Evolutionary conservation across 2,797 vertebrate species (phyloP), one percentile per base, ranked within the genome.

Genomic region (Sebastes miniatus): DNA sequence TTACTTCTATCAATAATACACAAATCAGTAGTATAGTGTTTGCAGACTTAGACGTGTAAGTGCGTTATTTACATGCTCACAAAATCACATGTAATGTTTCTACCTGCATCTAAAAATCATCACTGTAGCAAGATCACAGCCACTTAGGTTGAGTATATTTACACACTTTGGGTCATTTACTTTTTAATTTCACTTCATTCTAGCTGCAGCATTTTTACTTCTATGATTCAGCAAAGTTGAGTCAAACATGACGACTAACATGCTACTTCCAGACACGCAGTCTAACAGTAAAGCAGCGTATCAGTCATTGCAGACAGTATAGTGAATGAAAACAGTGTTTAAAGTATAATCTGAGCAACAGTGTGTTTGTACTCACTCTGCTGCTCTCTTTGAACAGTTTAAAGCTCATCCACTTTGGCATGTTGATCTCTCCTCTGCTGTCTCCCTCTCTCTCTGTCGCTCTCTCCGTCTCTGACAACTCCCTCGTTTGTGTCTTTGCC

Each of bases 341-440:
- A 7, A 63, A 65, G 64, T 68, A 27, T 18, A 5, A 3, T 29
- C 14, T 25, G 5, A 31, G 27, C 9, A 20, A 3, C 31, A 14
- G 25, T 52, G 65, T 31, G 68, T 58, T 59, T 14, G 54, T 90
- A 96, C 96, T 96, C 90, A 96, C 95, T 87, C 89, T 94, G 88
- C 94, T 94, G 92, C 86, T 96, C 93, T 94, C 91, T 91, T 96
- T 96, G 88, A 94, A 94, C 81, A 95, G 92, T 88, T 94, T 95
- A 91, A 95, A 96, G 91, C 76, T 94, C 93, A 96, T 96, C 96
- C 96, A 96, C 95, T 96, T 97, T 78, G 96, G 95, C 96, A 98
- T 96, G 90, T 88, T 68, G 91, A 59, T 77, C 69, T 90, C 74
- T 85, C 61, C 63, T 87, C 63, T 32, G 74, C 88, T 20, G 39